Conservation (phyloP, 2,888 invertebrate species). For the Mesorhabditis belari region DNA sequence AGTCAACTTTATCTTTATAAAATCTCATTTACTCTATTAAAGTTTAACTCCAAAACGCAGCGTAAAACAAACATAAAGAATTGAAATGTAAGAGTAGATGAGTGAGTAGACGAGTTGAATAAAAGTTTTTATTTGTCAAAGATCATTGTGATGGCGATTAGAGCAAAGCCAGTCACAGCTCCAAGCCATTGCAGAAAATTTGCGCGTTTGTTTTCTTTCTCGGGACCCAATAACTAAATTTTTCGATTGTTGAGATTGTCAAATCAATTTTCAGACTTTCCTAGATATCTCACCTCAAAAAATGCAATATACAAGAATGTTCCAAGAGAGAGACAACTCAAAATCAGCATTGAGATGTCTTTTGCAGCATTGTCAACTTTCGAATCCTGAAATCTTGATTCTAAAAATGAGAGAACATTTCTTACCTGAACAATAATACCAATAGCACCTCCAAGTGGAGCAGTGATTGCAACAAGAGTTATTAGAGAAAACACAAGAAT, state of each 20-base stretch:
- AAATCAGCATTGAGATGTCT: conserved; percentile 23
- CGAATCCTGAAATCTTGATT: too few species aligned
- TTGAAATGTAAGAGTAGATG: too few species aligned
- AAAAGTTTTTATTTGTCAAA: conserved; percentile 7
- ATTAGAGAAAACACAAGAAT: too few species aligned
- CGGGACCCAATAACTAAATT: conserved; percentile 34
- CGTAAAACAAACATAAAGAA: too few species aligned
- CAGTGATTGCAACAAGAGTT: conserved; percentile 19
- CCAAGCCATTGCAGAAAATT: conserved; percentile 37
- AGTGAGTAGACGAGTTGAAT: too few species aligned
- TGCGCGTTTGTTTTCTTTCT: conserved; percentile 32
- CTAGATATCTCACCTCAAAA: conserved; percentile 42
- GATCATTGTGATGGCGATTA: conserved; percentile 29
- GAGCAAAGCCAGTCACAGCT: conserved; percentile 26
- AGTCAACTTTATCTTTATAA: too few species aligned
- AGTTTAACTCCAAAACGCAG: too few species aligned
- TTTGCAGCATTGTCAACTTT: conserved; percentile 29
- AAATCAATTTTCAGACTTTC: too few species aligned
- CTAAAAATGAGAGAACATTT: too few species aligned
- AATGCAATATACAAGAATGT: conserved; percentile 45
- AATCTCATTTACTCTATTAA: too few species aligned
- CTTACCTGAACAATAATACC: conserved; percentile 39
- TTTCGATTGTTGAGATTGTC: too few species aligned
- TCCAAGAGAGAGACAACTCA: conserved; percentile 37
- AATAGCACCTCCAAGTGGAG: conserved; percentile 31